These are phyloP conservation scores for Plectropomus leopardus DNA, from an alignment of 2,113 vertebrate genomes.

Conservation along the genomic window DNA sequence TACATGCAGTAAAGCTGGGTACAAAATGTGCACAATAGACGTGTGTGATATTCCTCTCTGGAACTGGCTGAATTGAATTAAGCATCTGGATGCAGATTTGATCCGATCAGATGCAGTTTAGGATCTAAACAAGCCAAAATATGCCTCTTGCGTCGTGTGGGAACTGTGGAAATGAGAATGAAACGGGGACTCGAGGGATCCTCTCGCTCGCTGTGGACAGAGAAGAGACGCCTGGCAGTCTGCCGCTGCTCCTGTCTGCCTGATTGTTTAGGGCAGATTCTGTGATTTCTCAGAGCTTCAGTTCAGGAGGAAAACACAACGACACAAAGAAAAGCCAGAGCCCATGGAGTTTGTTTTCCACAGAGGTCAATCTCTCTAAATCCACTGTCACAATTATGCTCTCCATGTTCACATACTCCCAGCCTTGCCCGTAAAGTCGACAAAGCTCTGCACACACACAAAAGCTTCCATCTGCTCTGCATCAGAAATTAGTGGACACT, in stretches of 20 bases:
- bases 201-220: slow-evolving; percentile 28
- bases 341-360: slow-evolving; percentile 22
- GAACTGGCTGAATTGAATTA: slow-evolving; percentile 16
- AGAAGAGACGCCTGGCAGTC: slow-evolving; percentile 43
- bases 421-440: slow-evolving; percentile 30
- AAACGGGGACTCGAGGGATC: slow-evolving; percentile 37
- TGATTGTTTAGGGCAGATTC: slow-evolving; percentile 58
- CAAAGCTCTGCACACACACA: slow-evolving; percentile 35
- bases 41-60: not conserved
- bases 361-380: slow-evolving; percentile 25
- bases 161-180: slow-evolving; percentile 47
- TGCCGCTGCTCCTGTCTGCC: slow-evolving; percentile 25
- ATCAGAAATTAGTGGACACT: slow-evolving; percentile 39
- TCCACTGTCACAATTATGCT: slow-evolving; percentile 29
- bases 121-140: slow-evolving; percentile 47
- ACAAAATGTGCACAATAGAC: not conserved
- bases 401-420: slow-evolving; percentile 26
- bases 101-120: slow-evolving; percentile 47
- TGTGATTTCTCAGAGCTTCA: slow-evolving; percentile 32
- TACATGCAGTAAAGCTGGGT: not conserved
- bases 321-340: slow-evolving; percentile 8
- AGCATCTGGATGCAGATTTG: slow-evolving; percentile 38
- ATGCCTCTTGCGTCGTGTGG: slow-evolving; percentile 43
- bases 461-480: slow-evolving; percentile 42
- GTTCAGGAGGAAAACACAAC: slow-evolving; percentile 7